These are phyloP conservation scores for Nymphalis io DNA, from an alignment of 1,140 invertebrate genomes.

Conservation along the genomic window DNA sequence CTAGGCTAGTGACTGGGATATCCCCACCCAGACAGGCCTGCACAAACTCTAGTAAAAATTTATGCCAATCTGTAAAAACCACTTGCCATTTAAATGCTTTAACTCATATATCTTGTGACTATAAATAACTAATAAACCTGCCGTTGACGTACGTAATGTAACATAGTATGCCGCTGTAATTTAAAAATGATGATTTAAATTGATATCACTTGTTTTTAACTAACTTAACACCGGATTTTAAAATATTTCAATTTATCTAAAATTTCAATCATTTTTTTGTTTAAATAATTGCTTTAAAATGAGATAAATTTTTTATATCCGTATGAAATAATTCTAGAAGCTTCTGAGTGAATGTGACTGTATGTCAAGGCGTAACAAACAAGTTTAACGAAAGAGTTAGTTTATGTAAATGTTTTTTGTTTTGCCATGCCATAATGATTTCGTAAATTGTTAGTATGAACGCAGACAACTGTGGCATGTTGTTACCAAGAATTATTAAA, in stretches of 20 bases:
- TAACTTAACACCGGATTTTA: no score
- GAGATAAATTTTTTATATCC: not conserved
- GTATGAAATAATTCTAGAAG: constrained; percentile 1
- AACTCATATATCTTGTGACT: no score
- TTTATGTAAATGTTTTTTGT: constrained; percentile 17
- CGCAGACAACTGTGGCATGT: not conserved
- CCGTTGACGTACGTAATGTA: no score
- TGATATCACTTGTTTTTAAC: no score
- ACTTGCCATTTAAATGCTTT: no score
- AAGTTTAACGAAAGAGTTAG: constrained; percentile 14
- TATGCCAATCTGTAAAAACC: no score
- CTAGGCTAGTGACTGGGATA: no score
- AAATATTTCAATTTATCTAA: not conserved
- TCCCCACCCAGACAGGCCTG: no score
- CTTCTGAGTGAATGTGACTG: not conserved
- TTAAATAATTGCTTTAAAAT: not conserved
- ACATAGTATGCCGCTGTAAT: no score
- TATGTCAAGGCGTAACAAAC: constrained; percentile 15
- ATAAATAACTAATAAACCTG: no score
- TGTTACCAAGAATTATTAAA: not conserved
- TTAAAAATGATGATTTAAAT: no score
- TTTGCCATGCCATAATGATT: constrained; percentile 4
- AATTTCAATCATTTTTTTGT: not conserved
- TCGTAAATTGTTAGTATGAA: constrained; percentile 12
- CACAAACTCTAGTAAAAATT: no score